Percentiles rank a stretch among this genome's conserved stretches.
Evolutionary conservation across 23 tunicate species (phyloP).

Genomic region (Trididemnum clinides): DNA sequence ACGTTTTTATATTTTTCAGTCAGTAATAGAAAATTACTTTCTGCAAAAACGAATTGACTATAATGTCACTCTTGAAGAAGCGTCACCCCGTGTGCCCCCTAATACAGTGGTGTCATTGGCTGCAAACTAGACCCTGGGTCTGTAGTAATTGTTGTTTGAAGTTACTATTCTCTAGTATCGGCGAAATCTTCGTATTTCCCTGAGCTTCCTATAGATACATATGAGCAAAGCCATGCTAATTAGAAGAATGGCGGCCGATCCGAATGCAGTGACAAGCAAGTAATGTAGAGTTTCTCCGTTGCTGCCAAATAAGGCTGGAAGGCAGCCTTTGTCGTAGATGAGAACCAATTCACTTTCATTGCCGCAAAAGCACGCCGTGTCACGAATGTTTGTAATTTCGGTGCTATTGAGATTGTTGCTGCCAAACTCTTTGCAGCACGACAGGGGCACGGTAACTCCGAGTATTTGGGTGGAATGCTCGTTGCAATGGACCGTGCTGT

Average conservation of each 20-base stretch:
- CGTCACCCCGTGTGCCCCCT: too few relatives aligned
- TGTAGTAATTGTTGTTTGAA: too few relatives aligned
- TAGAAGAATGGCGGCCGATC: slow-evolving; percentile 42
- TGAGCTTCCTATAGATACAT: slow-evolving; percentile 43
- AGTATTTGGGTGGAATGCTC: not conserved
- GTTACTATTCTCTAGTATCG: slow-evolving; percentile 20
- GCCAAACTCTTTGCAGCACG: slow-evolving; percentile 28
- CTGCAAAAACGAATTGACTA: too few relatives aligned
- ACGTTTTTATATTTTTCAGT: too few relatives aligned
- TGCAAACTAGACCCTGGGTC: too few relatives aligned
- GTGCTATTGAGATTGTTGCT: not conserved
- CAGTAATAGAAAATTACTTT: too few relatives aligned
- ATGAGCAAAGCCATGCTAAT: slow-evolving; percentile 21
- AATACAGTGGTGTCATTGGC: too few relatives aligned
- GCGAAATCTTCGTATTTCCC: slow-evolving; percentile 23
- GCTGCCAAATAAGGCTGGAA: slow-evolving; percentile 43
- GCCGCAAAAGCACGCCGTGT: slow-evolving; percentile 45
- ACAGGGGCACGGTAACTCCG: slow-evolving; percentile 30
- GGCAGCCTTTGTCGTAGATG: slow-evolving; percentile 45
- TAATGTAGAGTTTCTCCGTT: slow-evolving; percentile 56
- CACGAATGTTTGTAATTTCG: not conserved
- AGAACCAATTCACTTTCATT: not conserved
- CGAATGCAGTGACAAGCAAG: slow-evolving; percentile 39
- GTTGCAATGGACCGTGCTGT: slow-evolving; percentile 7
- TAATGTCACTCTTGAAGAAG: too few relatives aligned